Evolutionary conservation across 2,797 vertebrate species (phyloP), one percentile per base, ranked within the genome.

Genomic region (Karalla daura): DNA sequence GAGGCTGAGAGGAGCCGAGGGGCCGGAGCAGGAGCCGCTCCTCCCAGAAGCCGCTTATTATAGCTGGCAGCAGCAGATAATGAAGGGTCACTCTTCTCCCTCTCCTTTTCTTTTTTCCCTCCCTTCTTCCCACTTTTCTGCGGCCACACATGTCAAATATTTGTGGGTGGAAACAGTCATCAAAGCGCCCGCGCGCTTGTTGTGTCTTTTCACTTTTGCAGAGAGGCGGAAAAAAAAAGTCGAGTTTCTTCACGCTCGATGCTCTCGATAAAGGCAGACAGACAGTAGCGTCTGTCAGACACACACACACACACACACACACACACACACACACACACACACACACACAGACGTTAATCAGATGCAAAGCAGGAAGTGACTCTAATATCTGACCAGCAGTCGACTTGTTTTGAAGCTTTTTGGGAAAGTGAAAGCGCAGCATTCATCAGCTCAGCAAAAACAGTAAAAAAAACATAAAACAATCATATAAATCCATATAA

Each of bases 121-220:
- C 58, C 39, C 23, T 49, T 33, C 67, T 74, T 53, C 21, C 20
- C 14, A 14, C 36, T 43, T 40, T 62, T 67, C 56, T 62, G 25
- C 64, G 53, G 69, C 76, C 76, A 62, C 77, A 78, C 79, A 60
- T 64, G 70, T 76, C 63, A 84, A 71, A 87, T 88, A 86, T 83
- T 70, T 91, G 87, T 55, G 88, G 87, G 45, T 69, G 86, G 88
- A 91, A 89, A 86, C 45, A 47, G 65, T 64, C 68, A 55, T 80
- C 62, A 68, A 68, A 77, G 61, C 12, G 0, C 30, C n/a, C 0
- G 9, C 5, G 3, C n/a, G 52, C 60, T 59, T 39, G 46, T 56
- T 81, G 72, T 64, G 37, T n/a, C 35, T 80, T 78, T 59, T 71
- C 61, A 52, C 32, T 76, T 83, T 86, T 83, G 28, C 59, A 70